Conservation (phyloP, 2,113 vertebrate genomes). For the Takifugu bimaculatus region DNA sequence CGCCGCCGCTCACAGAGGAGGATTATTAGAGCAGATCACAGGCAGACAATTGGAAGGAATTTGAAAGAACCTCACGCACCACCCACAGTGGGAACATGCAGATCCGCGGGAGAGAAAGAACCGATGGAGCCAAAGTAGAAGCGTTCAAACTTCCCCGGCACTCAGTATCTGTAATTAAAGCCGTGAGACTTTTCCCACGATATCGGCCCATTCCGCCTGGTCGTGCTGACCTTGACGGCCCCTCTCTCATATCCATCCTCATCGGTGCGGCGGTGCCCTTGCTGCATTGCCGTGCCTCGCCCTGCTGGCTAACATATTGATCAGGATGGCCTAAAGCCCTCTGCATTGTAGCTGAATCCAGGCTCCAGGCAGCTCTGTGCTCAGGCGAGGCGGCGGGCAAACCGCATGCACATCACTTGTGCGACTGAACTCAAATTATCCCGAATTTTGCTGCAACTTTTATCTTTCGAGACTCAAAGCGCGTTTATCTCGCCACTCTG, state of each 20-base stretch:
- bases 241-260: slow-evolving; percentile 21
- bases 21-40: slow-evolving; percentile 61
- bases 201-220: slow-evolving; percentile 22
- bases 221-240: slow-evolving; percentile 21
- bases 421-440: too few species aligned
- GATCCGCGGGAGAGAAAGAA: slow-evolving; percentile 7
- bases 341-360: slow-evolving; percentile 42
- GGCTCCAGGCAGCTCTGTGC: slow-evolving; percentile 14
- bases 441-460: slow-evolving; percentile 36
- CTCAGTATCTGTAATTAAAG: slow-evolving; percentile 13
- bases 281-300: slow-evolving; percentile 59
- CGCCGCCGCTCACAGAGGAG: slow-evolving; percentile 42
- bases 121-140: slow-evolving; percentile 7
- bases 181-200: slow-evolving; percentile 7
- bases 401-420: too few species aligned
- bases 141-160: not conserved
- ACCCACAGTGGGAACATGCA: slow-evolving; percentile 25
- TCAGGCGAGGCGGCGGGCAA: not conserved
- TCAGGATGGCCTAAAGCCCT: slow-evolving; percentile 45
- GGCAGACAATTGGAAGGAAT: slow-evolving; percentile 32
- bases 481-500: slow-evolving; percentile 40
- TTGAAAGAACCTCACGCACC: slow-evolving; percentile 6
- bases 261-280: slow-evolving; percentile 36
- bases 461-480: slow-evolving; percentile 21
- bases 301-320: slow-evolving; percentile 55